Evolutionary conservation across 1,140 invertebrate species (phyloP), one percentile per base, ranked within the genome.

Genomic region (Drosophila nebulosa): DNA sequence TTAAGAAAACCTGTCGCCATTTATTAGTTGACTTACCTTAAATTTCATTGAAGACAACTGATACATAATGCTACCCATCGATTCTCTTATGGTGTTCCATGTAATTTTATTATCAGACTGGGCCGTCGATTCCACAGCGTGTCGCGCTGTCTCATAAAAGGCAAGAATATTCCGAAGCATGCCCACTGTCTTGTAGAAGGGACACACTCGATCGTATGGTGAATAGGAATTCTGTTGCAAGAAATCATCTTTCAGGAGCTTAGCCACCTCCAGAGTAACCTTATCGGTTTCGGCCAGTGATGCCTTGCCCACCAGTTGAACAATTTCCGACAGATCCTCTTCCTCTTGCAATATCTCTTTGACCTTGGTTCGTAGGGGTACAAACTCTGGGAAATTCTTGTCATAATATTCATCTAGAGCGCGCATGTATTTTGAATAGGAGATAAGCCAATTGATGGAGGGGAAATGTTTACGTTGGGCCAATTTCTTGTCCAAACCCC

Each of bases 401-500:
- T 99, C 99, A 91, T 99, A 99, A 92, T 98, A 99, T 90, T 99
- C 99, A 91, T 99, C 99, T 72, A 99, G 93, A 55, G 98, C 98
- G 68, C 98, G 95, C 93, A 97, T 97, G 93, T 99, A 99, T 93
- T 99, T 99, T 92, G 97, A 98, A 94, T 99, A 99, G 0, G 98
- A 99, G 91, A 99, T 99, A 51, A 99, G 95, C 99, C 99, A 99
- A 93, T 99, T 99, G 92, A 99, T 98, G 50, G 98, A 99, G 22
- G 99, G 99, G 94, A 99, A 99, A 93, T 99, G 99, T 93, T 99
- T 99, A 60, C 99, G 94, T 92, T 99, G 99, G 0, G 99, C 99
- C 39, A 99, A 93, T 92, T 99, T 99, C 92, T 99, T 99, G 92
- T 99, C 99, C 76, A 99, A 93, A 75, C 99, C 99, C 99, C 99